Conservation (phyloP, 2,888 invertebrate species). For the Lysandra coridon region DNA sequence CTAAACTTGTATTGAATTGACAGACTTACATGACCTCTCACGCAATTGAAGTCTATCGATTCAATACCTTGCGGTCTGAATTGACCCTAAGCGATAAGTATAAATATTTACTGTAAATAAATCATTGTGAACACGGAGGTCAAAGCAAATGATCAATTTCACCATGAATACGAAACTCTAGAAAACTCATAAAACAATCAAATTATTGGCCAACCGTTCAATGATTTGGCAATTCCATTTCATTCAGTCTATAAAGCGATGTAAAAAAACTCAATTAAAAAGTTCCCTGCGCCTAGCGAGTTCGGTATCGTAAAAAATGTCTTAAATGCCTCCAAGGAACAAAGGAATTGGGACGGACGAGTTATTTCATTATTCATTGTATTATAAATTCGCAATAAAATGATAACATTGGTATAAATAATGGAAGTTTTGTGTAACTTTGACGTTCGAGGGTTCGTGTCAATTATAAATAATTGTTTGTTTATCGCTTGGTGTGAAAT, state of each 20-base stretch:
- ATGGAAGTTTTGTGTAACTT: not conserved
- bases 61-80: no score
- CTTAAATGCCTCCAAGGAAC: conserved; percentile 24
- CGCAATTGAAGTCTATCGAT: no score
- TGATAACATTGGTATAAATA: conserved; percentile 4
- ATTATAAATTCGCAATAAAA: conserved; percentile 18
- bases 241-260: conserved; percentile 7
- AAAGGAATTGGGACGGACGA: conserved; percentile 22
- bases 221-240: conserved; percentile 19
- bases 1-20: no score
- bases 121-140: not conserved
- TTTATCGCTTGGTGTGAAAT: not conserved
- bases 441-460: not conserved
- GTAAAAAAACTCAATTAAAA: conserved; percentile 30
- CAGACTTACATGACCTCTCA: no score
- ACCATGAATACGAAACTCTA: not conserved
- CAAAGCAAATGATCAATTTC: not conserved
- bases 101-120: not conserved
- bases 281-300: not conserved
- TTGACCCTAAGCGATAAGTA: no score
- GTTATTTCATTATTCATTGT: conserved; percentile 17
- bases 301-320: conserved; percentile 24
- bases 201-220: not conserved
- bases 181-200: not conserved
- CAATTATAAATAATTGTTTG: not conserved